Conservation (phyloP, 1,140 invertebrate species). For the Cydia fagiglandana region DNA sequence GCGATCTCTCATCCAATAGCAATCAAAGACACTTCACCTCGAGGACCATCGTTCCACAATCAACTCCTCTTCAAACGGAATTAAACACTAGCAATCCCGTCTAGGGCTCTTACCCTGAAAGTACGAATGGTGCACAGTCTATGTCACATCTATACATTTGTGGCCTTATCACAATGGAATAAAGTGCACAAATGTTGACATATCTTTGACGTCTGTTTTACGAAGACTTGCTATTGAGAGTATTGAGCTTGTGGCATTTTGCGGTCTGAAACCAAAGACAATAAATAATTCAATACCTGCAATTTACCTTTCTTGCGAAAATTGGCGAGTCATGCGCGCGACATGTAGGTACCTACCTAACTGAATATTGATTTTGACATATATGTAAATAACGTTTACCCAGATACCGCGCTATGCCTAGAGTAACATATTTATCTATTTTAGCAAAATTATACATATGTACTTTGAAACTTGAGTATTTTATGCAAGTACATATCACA, state of each 20-base stretch:
- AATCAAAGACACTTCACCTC: background rate
- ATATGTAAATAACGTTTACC: too few species aligned
- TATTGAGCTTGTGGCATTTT: background rate
- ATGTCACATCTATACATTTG: background rate
- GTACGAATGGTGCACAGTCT: background rate
- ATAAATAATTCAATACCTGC: background rate
- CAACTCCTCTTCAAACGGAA: constrained; percentile 21
- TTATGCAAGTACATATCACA: too few species aligned
- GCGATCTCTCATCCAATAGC: background rate
- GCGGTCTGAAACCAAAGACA: background rate
- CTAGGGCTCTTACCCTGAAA: constrained; percentile 33
- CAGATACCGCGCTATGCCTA: too few species aligned
- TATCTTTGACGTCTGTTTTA: background rate
- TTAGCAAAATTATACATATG: too few species aligned
- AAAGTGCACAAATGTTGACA: background rate
- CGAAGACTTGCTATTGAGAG: background rate
- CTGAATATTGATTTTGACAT: too few species aligned
- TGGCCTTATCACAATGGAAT: background rate
- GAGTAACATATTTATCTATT: too few species aligned
- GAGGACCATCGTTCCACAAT: constrained; percentile 10
- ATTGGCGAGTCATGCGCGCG: background rate
- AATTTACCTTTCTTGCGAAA: background rate
- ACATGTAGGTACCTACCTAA: too few species aligned
- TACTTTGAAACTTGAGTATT: background rate
- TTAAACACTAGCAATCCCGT: constrained; percentile 29